Conservation (phyloP, 2,797 vertebrate species). For the Xiphophorus birchmanni region DNA sequence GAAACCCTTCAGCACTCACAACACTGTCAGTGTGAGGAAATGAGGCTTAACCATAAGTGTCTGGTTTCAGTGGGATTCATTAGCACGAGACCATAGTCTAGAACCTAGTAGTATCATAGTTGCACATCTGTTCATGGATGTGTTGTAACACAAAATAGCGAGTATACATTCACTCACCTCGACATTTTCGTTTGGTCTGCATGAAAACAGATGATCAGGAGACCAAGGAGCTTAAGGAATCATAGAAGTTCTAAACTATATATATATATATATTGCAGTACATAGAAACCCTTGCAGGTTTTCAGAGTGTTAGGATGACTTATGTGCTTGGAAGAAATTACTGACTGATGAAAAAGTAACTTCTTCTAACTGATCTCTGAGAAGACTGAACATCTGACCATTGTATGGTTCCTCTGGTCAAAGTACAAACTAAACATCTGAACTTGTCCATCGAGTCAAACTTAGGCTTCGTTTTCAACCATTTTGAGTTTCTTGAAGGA, state of each 20-base stretch:
- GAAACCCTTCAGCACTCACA: conserved; percentile 67
- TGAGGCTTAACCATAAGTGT: conserved; percentile 70
- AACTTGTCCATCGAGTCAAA: background rate
- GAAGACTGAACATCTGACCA: background rate
- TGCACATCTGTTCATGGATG: conserved; percentile 27
- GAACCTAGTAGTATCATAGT: conserved; percentile 49
- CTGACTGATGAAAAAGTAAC: background rate
- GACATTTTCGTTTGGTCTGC: background rate
- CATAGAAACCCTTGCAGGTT: no score
- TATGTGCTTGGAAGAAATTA: background rate
- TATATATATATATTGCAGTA: background rate
- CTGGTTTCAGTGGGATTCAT: conserved; percentile 74
- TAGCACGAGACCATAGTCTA: conserved; percentile 67
- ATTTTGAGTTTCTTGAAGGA: background rate
- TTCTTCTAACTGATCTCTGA: background rate
- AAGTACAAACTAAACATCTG: background rate
- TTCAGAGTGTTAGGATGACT: no score
- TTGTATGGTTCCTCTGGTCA: background rate
- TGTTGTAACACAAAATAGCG: conserved; percentile 11
- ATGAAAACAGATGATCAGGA: background rate
- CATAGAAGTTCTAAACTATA: background rate
- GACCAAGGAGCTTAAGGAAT: background rate
- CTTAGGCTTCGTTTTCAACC: background rate
- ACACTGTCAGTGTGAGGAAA: conserved; percentile 68
- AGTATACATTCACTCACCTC: conserved; percentile 13